These are phyloP conservation scores for Diadophis punctatus DNA, from an alignment of 2,113 vertebrate genomes.

Conservation along the genomic window DNA sequence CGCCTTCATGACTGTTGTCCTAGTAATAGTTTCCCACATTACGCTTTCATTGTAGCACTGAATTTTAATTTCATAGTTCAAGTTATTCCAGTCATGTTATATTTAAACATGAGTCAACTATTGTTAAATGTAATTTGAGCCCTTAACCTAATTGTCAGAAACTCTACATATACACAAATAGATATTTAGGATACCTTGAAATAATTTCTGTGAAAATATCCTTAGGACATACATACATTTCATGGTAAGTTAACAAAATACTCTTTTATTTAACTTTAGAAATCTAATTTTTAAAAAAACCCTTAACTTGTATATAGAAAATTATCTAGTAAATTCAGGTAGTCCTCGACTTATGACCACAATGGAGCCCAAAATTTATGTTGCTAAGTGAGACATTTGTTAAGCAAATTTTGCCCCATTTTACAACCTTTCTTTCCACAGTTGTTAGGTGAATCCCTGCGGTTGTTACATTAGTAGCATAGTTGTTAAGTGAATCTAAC, in stretches of 20 bases:
- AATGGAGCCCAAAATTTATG: no score
- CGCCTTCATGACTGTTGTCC: no score
- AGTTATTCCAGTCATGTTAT: background rate
- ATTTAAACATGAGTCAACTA: background rate
- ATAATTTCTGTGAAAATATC: background rate
- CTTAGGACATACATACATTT: background rate
- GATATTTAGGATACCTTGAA: background rate
- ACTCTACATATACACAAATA: background rate
- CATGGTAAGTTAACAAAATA: background rate
- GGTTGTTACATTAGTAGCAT: no score
- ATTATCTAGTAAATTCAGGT: background rate
- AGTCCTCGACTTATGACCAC: no score
- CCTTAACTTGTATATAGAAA: background rate
- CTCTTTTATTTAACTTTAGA: background rate
- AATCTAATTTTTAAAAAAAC: background rate
- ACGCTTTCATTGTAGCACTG: background rate
- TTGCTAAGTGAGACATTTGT: no score
- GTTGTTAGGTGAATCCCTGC: no score
- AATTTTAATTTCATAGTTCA: background rate
- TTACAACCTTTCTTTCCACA: no score
- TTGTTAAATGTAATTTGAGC: background rate
- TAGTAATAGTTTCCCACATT: background rate
- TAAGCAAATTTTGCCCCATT: no score
- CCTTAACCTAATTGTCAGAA: background rate
- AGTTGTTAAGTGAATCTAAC: no score